phyloP scores from a whole-genome alignment of 2,113 vertebrate species.

The Probosciger aterrimus region DNA sequence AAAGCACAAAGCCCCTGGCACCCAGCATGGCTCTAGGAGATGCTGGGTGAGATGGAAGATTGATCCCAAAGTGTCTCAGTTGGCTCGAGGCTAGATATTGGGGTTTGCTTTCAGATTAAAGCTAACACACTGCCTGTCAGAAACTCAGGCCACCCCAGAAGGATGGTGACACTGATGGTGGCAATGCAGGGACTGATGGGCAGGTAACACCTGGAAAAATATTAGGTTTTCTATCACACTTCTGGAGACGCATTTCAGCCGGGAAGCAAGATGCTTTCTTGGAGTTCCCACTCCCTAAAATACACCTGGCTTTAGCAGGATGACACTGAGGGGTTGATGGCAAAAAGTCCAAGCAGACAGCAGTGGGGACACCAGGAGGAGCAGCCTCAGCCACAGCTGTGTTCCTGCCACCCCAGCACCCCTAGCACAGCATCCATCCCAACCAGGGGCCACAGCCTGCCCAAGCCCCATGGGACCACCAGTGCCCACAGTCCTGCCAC shows the following conservation, averaged over 20 bases:
- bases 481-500: background rate
- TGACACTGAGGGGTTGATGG: accelerated
- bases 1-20: accelerated
- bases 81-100: accelerated
- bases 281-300: background rate
- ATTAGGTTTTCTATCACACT: background rate
- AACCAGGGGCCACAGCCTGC: background rate
- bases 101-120: background rate
- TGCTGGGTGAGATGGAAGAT: background rate
- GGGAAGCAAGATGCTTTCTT: background rate
- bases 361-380: background rate
- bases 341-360: background rate
- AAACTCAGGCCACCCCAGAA: background rate
- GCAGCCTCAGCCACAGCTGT: background rate
- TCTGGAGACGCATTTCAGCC: background rate
- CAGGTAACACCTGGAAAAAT: background rate
- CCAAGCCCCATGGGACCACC: background rate
- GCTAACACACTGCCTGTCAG: background rate
- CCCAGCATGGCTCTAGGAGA: background rate
- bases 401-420: accelerated
- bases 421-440: background rate
- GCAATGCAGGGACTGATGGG: background rate
- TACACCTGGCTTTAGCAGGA: accelerated
- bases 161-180: background rate
- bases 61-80: background rate